A percentile compares a stretch with the other conserved stretches of the same genome.
phyloP scores from a whole-genome alignment of 1,140 invertebrate species.

The Micrasema longulum region DNA sequence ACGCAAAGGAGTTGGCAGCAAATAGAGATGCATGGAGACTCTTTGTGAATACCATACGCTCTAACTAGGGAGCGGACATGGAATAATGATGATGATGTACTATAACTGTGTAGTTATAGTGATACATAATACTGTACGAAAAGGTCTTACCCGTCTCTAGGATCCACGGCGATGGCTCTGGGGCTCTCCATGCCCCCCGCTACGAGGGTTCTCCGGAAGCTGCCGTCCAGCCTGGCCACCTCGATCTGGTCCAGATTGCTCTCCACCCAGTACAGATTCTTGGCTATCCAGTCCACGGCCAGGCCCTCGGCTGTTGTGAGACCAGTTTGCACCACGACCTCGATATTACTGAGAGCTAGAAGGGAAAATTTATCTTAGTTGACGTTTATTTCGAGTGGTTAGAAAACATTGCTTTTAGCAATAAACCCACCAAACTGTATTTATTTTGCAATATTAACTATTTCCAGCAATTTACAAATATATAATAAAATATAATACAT shows the following conservation, averaged over 20 bases:
- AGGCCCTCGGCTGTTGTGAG: conserved; percentile 87
- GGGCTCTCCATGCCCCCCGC: conserved; percentile 89
- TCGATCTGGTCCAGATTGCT: conserved; percentile 91
- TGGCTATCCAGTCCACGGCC: conserved; percentile 88
- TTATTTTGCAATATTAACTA: too few species aligned
- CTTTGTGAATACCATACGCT: too few species aligned
- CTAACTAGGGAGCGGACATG: too few species aligned
- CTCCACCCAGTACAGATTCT: conserved; percentile 88
- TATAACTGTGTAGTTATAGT: too few species aligned
- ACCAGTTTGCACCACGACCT: conserved; percentile 85
- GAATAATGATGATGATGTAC: too few species aligned
- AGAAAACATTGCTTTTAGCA: too few species aligned
- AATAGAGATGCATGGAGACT: too few species aligned
- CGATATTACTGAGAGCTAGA: conserved; percentile 80
- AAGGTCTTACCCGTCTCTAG: conserved; percentile 72
- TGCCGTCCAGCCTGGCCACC: conserved; percentile 86
- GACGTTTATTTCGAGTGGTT: too few species aligned
- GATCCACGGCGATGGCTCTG: conserved; percentile 87
- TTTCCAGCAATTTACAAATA: too few species aligned
- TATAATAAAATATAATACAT: too few species aligned
- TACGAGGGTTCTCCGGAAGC: conserved; percentile 81
- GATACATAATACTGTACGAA: background rate
- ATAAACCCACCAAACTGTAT: too few species aligned
- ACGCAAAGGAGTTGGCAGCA: too few species aligned
- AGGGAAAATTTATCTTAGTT: conserved; percentile 38